A percentile compares a stretch with the other conserved stretches of the same genome.
phyloP scores from a whole-genome alignment of 1,140 invertebrate species.

The Apis dorsata region DNA sequence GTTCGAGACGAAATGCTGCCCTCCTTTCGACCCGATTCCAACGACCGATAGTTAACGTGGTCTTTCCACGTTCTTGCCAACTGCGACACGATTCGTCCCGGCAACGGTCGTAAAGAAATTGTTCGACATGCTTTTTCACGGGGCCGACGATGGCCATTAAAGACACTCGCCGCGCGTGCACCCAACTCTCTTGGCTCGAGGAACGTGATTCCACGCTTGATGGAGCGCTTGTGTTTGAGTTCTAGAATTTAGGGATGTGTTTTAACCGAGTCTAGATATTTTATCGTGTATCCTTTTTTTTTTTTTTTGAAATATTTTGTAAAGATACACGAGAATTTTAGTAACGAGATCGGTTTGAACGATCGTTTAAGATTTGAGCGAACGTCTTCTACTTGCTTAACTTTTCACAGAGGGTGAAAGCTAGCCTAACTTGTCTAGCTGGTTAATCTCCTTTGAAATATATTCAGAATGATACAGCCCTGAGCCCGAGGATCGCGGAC shows the following conservation, averaged over 20 bases:
- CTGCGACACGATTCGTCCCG: constrained; percentile 14
- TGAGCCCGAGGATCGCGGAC: too few species aligned
- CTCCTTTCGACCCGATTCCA: constrained; percentile 7
- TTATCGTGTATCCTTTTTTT: too few species aligned
- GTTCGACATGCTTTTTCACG: constrained; percentile 7
- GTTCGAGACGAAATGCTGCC: neutral
- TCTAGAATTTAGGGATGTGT: neutral
- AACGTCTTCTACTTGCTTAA: too few species aligned
- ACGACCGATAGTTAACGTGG: neutral
- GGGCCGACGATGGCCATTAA: constrained; percentile 11
- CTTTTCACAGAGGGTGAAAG: too few species aligned
- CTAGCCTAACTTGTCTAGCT: too few species aligned
- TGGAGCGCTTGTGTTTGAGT: neutral
- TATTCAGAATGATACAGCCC: too few species aligned
- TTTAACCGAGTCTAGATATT: too few species aligned
- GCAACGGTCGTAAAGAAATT: constrained; percentile 5
- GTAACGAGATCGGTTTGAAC: too few species aligned
- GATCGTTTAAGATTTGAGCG: too few species aligned
- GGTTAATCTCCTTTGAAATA: too few species aligned
- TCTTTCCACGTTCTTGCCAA: constrained; percentile 3
- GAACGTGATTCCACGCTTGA: neutral
- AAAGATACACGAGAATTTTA: too few species aligned
- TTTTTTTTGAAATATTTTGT: too few species aligned
- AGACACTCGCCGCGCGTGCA: constrained; percentile 7
- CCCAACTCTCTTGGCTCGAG: constrained; percentile 6